Conservation (phyloP, 2,888 invertebrate species). For the Parnassius apollo region DNA sequence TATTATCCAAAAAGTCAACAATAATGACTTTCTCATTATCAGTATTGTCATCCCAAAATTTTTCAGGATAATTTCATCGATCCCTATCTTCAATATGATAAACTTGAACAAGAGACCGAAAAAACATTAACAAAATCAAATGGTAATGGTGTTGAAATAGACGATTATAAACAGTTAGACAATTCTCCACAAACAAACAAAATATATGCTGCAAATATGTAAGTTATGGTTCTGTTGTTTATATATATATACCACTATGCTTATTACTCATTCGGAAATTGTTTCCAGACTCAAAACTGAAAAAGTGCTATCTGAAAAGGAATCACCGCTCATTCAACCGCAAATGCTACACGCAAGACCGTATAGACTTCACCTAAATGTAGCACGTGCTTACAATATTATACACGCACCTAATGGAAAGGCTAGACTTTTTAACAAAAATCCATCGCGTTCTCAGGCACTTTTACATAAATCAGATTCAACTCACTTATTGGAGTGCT, state of each 20-base stretch:
- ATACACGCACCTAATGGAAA: slow-evolving; percentile 27
- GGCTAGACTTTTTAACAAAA: slow-evolving; percentile 14
- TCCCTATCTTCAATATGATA: slow-evolving; percentile 13
- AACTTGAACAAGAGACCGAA: slow-evolving; percentile 9
- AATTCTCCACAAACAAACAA: slow-evolving; percentile 1
- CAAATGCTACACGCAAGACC: slow-evolving; percentile 20
- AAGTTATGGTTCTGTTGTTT: background rate
- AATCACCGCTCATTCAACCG: slow-evolving; percentile 21
- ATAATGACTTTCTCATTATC: too few species aligned
- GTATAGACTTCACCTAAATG: slow-evolving; percentile 38
- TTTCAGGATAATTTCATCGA: slow-evolving; percentile 8
- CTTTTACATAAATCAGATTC: slow-evolving; percentile 13
- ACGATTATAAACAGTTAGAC: background rate
- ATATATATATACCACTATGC: background rate
- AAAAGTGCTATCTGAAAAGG: slow-evolving; percentile 21
- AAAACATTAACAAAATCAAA: slow-evolving; percentile 8
- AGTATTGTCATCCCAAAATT: background rate
- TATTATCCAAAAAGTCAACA: too few species aligned
- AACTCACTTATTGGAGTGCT: slow-evolving; percentile 6
- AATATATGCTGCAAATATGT: background rate
- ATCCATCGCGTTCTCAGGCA: slow-evolving; percentile 41
- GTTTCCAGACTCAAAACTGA: slow-evolving; percentile 10
- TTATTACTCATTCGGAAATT: background rate
- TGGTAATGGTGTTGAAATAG: background rate
- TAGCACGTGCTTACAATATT: slow-evolving; percentile 39